These are phyloP conservation scores for Pollicipes pollicipes DNA, from an alignment of 1,140 invertebrate species.

Conservation along the genomic window DNA sequence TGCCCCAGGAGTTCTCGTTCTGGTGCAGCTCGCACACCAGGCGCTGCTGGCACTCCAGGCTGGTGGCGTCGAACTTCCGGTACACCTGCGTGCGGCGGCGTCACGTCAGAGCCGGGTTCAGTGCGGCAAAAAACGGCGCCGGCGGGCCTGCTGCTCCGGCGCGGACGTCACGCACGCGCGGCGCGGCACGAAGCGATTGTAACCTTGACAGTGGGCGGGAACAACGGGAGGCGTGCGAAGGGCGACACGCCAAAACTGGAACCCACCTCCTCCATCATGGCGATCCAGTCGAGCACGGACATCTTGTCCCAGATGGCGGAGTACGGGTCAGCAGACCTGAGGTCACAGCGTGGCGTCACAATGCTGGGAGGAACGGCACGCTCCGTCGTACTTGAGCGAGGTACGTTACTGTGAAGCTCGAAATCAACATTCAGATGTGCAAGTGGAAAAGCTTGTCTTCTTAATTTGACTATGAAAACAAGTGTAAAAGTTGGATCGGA, in stretches of 20 bases:
- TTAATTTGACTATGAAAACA: no score
- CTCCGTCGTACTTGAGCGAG: no score
- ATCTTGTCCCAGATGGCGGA: slow-evolving; percentile 18
- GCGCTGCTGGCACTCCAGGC: slow-evolving; percentile 21
- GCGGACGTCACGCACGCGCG: background rate
- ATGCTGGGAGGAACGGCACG: no score
- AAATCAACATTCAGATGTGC: no score
- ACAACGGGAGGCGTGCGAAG: no score
- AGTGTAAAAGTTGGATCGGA: no score
- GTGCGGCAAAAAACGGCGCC: background rate
- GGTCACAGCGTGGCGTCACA: background rate
- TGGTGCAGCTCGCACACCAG: slow-evolving; percentile 21
- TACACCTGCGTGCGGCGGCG: slow-evolving; percentile 12
- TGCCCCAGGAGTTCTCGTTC: slow-evolving; percentile 19
- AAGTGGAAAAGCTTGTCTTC: no score
- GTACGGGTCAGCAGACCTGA: slow-evolving; percentile 19
- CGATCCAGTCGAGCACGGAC: slow-evolving; percentile 22
- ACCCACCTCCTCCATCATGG: slow-evolving; percentile 19
- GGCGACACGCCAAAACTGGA: background rate
- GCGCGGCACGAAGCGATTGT: background rate
- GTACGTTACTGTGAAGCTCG: background rate
- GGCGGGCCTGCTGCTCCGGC: no score
- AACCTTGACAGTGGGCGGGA: background rate
- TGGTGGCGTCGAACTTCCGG: slow-evolving; percentile 21
- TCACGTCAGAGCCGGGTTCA: background rate